Evolutionary conservation across 2,888 invertebrate genomes (phyloP).

Genomic region (Callinectes sapidus): DNA sequence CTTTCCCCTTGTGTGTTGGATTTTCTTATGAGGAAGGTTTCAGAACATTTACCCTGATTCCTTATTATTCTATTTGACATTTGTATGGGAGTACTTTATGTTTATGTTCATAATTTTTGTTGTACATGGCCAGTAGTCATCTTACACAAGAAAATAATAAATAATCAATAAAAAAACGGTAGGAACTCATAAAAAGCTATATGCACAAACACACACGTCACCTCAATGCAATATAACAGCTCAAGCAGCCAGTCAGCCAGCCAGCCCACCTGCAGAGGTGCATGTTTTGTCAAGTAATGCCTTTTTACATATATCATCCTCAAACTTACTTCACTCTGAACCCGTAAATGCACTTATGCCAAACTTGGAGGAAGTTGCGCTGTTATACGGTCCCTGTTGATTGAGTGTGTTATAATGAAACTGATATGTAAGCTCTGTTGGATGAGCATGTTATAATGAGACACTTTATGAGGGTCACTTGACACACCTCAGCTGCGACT

Average conservation of each 20-base stretch:
- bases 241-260: not conserved
- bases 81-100: too few relatives aligned
- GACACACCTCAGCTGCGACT: not conserved
- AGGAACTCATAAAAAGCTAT: not conserved
- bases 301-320: not conserved
- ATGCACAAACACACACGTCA: not conserved
- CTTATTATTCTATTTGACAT: too few relatives aligned
- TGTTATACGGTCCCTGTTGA: slow-evolving; percentile 60
- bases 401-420: slow-evolving; percentile 29
- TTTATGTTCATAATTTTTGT: too few relatives aligned
- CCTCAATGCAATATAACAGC: not conserved
- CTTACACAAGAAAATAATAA: too few relatives aligned
- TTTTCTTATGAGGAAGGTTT: too few relatives aligned
- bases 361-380: slow-evolving; percentile 53
- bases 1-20: too few relatives aligned
- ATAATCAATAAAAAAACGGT: too few relatives aligned
- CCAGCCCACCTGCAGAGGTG: not conserved
- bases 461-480: not conserved
- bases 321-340: slow-evolving; percentile 5
- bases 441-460: slow-evolving; percentile 31
- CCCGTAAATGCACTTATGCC: slow-evolving; percentile 48
- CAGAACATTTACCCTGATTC: too few relatives aligned
- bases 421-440: slow-evolving; percentile 53
- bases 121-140: too few relatives aligned
- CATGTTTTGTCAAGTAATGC: not conserved